Conservation (phyloP, 2,888 invertebrate species). For the Hesperia comma region DNA sequence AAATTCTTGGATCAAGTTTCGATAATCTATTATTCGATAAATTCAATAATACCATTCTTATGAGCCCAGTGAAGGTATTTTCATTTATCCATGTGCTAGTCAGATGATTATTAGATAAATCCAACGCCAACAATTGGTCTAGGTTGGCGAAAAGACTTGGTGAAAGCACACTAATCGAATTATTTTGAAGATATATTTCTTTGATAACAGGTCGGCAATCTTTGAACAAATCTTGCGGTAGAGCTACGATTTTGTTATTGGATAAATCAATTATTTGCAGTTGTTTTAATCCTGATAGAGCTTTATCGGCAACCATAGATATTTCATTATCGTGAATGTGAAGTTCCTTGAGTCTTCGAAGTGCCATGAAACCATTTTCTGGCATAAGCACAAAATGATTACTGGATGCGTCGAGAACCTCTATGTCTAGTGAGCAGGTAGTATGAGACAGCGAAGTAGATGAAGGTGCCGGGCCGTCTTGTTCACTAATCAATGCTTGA, state of each 20-base stretch:
- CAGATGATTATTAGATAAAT: constrained; percentile 93
- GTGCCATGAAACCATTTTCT: constrained; percentile 90
- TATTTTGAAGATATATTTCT: constrained; percentile 95
- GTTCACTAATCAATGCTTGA: constrained; percentile 86
- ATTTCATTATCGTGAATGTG: constrained; percentile 95
- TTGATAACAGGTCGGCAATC: constrained; percentile 91
- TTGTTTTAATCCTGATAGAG: constrained; percentile 90
- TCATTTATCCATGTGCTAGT: constrained; percentile 94
- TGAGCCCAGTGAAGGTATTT: constrained; percentile 93
- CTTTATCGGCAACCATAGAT: constrained; percentile 93
- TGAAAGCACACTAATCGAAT: constrained; percentile 93
- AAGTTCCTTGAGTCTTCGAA: constrained; percentile 90
- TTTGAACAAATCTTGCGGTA: constrained; percentile 93
- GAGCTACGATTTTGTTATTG: constrained; percentile 93
- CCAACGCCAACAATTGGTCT: constrained; percentile 91
- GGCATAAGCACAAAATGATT: constrained; percentile 94
- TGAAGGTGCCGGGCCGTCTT: constrained; percentile 76
- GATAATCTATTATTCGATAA: constrained; percentile 93
- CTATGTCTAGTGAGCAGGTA: constrained; percentile 91
- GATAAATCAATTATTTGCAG: constrained; percentile 94
- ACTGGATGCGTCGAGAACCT: constrained; percentile 91
- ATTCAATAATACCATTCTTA: constrained; percentile 93
- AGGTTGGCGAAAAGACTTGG: constrained; percentile 94
- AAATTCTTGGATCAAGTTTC: constrained; percentile 91
- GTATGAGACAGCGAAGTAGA: constrained; percentile 71